These are phyloP conservation scores for Halyomorpha halys DNA, from an alignment of 1,140 invertebrate genomes.

Conservation along the genomic window DNA sequence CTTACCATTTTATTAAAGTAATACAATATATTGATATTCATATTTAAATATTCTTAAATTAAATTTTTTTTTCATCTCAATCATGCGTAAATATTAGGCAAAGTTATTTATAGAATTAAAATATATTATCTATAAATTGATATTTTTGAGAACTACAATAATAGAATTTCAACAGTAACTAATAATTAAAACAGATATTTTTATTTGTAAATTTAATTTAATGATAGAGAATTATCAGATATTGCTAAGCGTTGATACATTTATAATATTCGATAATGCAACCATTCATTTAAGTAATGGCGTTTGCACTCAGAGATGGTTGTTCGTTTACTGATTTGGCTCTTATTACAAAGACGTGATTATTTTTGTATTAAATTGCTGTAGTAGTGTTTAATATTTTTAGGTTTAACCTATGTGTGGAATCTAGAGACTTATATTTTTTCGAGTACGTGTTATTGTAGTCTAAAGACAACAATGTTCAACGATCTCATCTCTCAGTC, in stretches of 20 bases:
- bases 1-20: no score
- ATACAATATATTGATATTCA: no score
- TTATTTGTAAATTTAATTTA: no score
- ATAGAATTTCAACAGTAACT: no score
- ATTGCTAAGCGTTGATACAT: not conserved
- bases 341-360: slow-evolving; percentile 1
- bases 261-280: slow-evolving; percentile 3
- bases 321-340: slow-evolving; percentile 22
- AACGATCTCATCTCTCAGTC: slow-evolving; percentile 19
- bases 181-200: no score
- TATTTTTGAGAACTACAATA: no score
- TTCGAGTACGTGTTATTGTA: slow-evolving; percentile 1
- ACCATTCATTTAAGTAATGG: slow-evolving; percentile 17
- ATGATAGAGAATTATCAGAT: no score
- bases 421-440: not conserved
- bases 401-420: not conserved
- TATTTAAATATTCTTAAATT: no score
- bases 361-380: not conserved
- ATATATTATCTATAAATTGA: no score
- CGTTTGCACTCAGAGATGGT: slow-evolving; percentile 21
- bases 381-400: not conserved
- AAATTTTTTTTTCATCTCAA: no score
- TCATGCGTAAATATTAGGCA: no score
- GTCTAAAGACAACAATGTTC: slow-evolving; percentile 20
- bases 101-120: no score